These are phyloP conservation scores for Cuculus canorus DNA, from an alignment of 2,797 vertebrate species.

Conservation along the genomic window DNA sequence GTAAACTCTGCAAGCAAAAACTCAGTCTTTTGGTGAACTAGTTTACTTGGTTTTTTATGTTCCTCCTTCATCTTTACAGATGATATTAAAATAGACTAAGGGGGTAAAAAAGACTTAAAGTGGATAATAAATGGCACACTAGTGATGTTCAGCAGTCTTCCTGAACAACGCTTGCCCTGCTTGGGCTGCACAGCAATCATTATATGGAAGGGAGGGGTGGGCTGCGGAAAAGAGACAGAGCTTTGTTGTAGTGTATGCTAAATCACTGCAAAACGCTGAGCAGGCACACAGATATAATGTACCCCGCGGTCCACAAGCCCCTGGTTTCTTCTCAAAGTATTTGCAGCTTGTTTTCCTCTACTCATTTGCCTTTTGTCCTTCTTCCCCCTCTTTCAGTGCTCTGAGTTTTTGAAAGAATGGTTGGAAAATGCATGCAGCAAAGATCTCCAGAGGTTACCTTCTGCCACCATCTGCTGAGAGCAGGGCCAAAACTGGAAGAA, in stretches of 20 bases:
- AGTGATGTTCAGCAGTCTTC: not conserved
- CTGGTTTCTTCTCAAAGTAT: not conserved
- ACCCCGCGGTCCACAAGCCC: not conserved
- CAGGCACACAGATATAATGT: not conserved
- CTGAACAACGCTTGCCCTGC: not conserved
- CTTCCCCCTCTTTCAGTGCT: not conserved
- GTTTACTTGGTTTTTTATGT: not conserved
- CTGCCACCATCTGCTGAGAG: not conserved
- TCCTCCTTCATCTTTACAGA: not conserved
- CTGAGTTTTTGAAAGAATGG: not conserved
- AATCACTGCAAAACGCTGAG: not conserved
- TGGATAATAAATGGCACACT: not conserved
- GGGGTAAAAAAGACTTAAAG: not conserved
- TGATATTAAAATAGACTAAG: not conserved
- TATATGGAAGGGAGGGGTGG: fast-evolving
- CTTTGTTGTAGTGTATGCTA: not conserved
- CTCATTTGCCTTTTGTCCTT: not conserved
- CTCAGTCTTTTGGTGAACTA: not conserved
- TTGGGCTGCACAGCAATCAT: not conserved
- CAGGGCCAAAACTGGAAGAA: not conserved
- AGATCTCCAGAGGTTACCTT: not conserved
- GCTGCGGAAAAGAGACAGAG: not conserved
- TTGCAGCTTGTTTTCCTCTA: not conserved
- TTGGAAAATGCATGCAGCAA: not conserved
- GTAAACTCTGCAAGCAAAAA: not conserved